These are phyloP conservation scores for Muscina levida DNA, from an alignment of 2,888 invertebrate species.

Conservation along the genomic window DNA sequence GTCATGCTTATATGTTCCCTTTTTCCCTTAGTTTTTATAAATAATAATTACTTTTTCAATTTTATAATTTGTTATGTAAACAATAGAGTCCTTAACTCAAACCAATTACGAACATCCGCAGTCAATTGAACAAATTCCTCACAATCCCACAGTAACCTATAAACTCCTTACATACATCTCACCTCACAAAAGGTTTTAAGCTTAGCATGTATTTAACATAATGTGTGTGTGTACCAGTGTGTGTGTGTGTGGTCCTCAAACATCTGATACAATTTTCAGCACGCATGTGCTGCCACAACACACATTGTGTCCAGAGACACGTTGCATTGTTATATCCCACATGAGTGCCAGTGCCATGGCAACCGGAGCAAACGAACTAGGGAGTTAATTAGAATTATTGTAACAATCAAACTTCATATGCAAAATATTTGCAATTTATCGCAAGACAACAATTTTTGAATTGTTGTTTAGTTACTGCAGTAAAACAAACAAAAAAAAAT, in stretches of 20 bases:
- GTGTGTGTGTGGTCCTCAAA: background rate
- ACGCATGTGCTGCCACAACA: constrained; percentile 25
- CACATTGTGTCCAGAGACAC: too few species aligned
- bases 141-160: too few species aligned
- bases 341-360: too few species aligned
- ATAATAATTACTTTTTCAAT: too few species aligned
- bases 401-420: constrained; percentile 54
- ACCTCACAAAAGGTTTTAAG: constrained; percentile 18
- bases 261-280: constrained; percentile 41
- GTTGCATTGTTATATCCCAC: constrained; percentile 46
- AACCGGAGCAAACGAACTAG: constrained; percentile 41
- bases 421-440: constrained; percentile 64
- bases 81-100: too few species aligned
- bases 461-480: background rate
- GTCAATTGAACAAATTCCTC: background rate
- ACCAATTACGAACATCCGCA: background rate
- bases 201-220: too few species aligned
- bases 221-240: too few species aligned
- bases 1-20: too few species aligned
- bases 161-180: background rate
- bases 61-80: too few species aligned
- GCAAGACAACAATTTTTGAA: constrained; percentile 36
- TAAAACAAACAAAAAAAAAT: background rate
- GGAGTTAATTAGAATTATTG: constrained; percentile 65
- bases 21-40: too few species aligned